phyloP scores from a whole-genome alignment of 2,113 vertebrate species.

The Podocnemis expansa region DNA sequence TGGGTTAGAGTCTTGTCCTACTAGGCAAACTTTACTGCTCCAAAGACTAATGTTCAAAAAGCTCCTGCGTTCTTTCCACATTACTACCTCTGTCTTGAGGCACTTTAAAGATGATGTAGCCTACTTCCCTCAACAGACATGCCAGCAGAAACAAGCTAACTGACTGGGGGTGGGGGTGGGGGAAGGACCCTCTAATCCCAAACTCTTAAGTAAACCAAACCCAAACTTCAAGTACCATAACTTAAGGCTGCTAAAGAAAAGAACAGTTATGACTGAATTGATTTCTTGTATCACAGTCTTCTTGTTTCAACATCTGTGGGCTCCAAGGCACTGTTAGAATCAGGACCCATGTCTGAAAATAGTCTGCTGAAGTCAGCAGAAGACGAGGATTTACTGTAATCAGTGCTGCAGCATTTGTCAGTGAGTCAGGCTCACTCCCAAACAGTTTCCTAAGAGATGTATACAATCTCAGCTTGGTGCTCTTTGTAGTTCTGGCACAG shows the following conservation, averaged over 20 bases:
- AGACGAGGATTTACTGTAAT: slow-evolving; percentile 70
- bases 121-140: background rate
- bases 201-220: slow-evolving; percentile 5
- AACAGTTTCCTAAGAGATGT: slow-evolving; percentile 69
- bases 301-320: slow-evolving; percentile 28
- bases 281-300: background rate
- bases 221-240: background rate
- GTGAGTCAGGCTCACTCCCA: slow-evolving; percentile 54
- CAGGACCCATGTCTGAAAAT: slow-evolving; percentile 53
- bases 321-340: background rate
- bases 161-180: background rate
- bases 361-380: slow-evolving; percentile 66
- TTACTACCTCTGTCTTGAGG: background rate
- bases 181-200: background rate
- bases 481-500: slow-evolving; percentile 69
- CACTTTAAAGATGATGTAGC: background rate
- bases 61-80: background rate
- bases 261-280: rapidly evolving
- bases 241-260: slow-evolving; percentile 28
- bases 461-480: slow-evolving; percentile 67
- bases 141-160: background rate
- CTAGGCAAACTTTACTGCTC: background rate
- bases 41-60: background rate
- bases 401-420: slow-evolving; percentile 24
- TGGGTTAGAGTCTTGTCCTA: background rate